These are phyloP conservation scores for Furcula furcula DNA, from an alignment of 2,888 invertebrate genomes.

Conservation along the genomic window DNA sequence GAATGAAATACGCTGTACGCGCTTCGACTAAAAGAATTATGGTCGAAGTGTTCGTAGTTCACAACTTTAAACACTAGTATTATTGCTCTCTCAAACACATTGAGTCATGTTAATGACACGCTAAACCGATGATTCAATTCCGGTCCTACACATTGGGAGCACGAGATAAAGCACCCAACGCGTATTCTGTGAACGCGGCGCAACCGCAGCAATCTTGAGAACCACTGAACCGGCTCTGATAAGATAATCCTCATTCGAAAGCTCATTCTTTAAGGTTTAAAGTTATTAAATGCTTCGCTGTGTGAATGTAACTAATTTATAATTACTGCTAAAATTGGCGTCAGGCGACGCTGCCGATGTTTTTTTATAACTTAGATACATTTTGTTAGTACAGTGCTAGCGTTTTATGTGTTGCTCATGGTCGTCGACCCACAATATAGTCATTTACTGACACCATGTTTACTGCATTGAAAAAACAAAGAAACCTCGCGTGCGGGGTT, in stretches of 20 bases:
- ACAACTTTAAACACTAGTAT: conserved; percentile 4
- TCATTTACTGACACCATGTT: conserved; percentile 5
- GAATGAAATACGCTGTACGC: no score
- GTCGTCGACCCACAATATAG: conserved; percentile 1
- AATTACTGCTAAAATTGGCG: neutral
- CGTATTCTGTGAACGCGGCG: neutral
- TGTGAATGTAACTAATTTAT: neutral
- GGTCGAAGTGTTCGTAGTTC: neutral
- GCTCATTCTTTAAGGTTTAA: conserved; percentile 5
- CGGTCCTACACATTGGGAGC: conserved; percentile 9
- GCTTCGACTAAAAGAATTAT: no score
- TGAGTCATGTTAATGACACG: conserved; percentile 47
- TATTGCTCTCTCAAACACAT: conserved; percentile 34
- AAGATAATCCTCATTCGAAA: conserved; percentile 3
- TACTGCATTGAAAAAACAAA: conserved; percentile 17
- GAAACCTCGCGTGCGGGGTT: conserved; percentile 22
- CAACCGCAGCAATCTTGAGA: neutral
- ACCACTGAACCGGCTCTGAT: conserved; percentile 1
- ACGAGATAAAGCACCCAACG: neutral
- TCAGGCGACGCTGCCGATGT: neutral
- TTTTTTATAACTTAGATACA: neutral
- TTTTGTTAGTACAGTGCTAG: neutral
- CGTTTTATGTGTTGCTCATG: conserved; percentile 1
- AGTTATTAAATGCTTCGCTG: conserved; percentile 1
- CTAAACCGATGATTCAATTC: conserved; percentile 54